These are phyloP conservation scores for Solenodon paradoxus DNA, from an alignment of 2,113 vertebrate species.

Conservation along the genomic window DNA sequence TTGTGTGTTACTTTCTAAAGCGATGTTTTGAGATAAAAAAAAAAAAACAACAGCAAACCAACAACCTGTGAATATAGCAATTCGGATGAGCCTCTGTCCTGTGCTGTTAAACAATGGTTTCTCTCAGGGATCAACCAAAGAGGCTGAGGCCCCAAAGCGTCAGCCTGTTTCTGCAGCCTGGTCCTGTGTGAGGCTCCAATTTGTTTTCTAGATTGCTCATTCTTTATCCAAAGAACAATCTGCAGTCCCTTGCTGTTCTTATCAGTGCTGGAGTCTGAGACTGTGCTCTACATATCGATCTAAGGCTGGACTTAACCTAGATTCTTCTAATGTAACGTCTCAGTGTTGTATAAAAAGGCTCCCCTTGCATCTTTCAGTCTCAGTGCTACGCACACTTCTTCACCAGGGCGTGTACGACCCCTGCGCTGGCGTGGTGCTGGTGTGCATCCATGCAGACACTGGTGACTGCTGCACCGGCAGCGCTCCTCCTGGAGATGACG, in stretches of 20 bases:
- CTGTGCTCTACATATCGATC: slow-evolving; percentile 43
- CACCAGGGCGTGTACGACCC: neutral
- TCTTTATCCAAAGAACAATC: slow-evolving; percentile 65
- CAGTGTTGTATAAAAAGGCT: slow-evolving; percentile 13
- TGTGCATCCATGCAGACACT: neutral
- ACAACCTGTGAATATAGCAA: slow-evolving; percentile 10
- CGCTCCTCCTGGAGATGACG: slow-evolving; percentile 41
- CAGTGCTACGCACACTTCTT: neutral
- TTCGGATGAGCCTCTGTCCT: neutral
- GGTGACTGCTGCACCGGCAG: slow-evolving; percentile 34
- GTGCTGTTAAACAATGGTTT: slow-evolving; percentile 50
- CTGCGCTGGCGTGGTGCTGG: neutral
- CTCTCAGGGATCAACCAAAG: neutral
- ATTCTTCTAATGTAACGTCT: slow-evolving; percentile 34
- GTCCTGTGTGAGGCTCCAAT: neutral
- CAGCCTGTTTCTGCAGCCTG: slow-evolving; percentile 7
- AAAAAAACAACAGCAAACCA: neutral
- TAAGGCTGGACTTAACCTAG: slow-evolving; percentile 34
- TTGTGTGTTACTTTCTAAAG: slow-evolving; percentile 65
- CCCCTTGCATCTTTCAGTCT: neutral
- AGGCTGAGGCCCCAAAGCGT: neutral
- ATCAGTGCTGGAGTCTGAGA: neutral
- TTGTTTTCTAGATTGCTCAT: slow-evolving; percentile 51
- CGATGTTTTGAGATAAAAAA: slow-evolving; percentile 52
- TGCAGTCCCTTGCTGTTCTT: slow-evolving; percentile 17